Base-by-base conservation (phyloP, 2,113 vertebrate genomes). In the Sebastes schlegelii region DNA sequence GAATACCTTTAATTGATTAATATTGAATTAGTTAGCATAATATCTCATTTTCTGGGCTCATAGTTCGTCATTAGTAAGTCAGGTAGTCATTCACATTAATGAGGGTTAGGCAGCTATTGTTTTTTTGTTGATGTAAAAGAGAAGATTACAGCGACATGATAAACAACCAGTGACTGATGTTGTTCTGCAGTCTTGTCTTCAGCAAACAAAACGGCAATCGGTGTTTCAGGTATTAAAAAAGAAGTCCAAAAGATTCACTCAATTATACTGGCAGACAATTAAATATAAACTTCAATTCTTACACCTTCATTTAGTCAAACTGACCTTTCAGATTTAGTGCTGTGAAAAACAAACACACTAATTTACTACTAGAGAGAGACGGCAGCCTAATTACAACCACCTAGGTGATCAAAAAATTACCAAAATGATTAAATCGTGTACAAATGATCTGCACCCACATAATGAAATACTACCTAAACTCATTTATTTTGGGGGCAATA, bases 361-460 rank as follows among this genome's bases (percentile, higher is more conserved):
- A 61, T 85, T 85, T 65, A 54, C 34, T 13, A 4, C 58, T 54
- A 8, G 40, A 70, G 48, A 26, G 57, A 66, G 42, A 80, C 65
- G 58, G 26, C 10, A 45, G 48, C 23, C 67, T 90, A 86, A 90
- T 82, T 77, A 72, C n/a, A 60, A 77, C 86, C 55, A 89, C 60
- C 71, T 49, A 16, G 52, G 42, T 78, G 45, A 62, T 79, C 34
- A 57, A 67, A 74, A 89, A 79, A 69, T 66, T 5, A 9, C 40
- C 17, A 51, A 77, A 79, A 64, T 74, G 12, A 85, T 82, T 84
- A 26, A 84, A 74, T 60, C 0, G 2, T 68, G 46, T 26, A 70
- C 42, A 71, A 82, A 85, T 62, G 69, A 66, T 68, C 42, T 34
- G n/a, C 2, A 0, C 5, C n/a, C 17, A 21, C 51, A 34, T 75